phyloP scores from a whole-genome alignment of 2,113 vertebrate species.

The Archilochus colubris region DNA sequence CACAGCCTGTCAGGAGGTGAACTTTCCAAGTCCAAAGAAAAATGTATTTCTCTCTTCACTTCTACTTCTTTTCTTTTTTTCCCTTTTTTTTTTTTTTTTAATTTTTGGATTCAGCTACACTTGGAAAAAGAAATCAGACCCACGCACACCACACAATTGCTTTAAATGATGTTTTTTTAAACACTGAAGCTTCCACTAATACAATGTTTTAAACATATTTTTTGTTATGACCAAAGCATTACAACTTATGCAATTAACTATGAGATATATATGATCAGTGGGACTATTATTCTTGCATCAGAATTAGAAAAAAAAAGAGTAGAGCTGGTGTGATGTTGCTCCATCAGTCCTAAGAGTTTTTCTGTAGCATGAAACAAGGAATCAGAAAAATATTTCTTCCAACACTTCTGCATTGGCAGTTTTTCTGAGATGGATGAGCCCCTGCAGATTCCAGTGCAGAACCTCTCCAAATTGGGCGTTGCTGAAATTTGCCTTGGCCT shows the following conservation, averaged over 20 bases:
- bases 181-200: background rate
- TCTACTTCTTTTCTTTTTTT: background rate
- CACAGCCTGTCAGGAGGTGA: background rate
- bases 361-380: too few species aligned
- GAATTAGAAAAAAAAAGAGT: background rate
- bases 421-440: too few species aligned
- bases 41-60: background rate
- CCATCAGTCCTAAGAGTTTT: too few species aligned
- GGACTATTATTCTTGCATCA: background rate
- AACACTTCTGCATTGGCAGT: too few species aligned
- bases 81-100: background rate
- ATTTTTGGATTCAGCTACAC: background rate
- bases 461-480: too few species aligned
- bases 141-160: background rate
- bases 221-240: background rate
- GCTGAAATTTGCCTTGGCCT: too few species aligned
- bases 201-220: background rate
- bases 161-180: background rate
- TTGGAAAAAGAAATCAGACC: background rate
- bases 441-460: too few species aligned
- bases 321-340: background rate
- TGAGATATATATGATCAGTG: background rate
- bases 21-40: background rate
- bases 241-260: accelerated
- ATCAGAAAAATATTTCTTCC: too few species aligned